Evolutionary conservation across 2,797 vertebrate genomes (phyloP).

Genomic region (Cryptoblepharus egeriae): DNA sequence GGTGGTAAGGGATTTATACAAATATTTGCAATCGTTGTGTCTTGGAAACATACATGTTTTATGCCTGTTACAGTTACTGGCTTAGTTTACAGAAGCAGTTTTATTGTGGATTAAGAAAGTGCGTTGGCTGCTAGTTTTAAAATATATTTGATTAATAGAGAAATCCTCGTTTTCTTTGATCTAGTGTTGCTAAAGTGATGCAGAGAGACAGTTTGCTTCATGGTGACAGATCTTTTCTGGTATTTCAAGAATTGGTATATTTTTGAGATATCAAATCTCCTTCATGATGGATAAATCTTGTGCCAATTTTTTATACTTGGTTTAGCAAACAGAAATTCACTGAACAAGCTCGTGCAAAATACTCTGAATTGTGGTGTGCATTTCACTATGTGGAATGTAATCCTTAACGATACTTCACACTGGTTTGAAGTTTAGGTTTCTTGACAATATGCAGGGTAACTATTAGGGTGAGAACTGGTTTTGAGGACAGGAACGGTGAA

Average conservation of each 20-base stretch:
- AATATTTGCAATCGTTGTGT: conserved; percentile 51
- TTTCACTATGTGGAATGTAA: conserved; percentile 35
- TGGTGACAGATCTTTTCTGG: conserved; percentile 8
- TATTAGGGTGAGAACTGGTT: background rate
- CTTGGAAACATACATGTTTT: conserved; percentile 49
- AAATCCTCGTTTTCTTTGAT: conserved; percentile 63
- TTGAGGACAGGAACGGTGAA: background rate
- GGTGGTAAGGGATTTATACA: conserved; percentile 39
- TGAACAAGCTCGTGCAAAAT: conserved; percentile 18
- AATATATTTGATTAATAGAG: conserved; percentile 62
- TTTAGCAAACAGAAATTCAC: conserved; percentile 44
- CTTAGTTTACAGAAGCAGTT: conserved; percentile 66
- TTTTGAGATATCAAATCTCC: conserved; percentile 40
- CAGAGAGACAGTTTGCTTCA: conserved; percentile 37
- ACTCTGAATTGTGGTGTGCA: conserved; percentile 31
- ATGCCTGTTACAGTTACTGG: conserved; percentile 49
- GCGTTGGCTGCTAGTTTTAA: conserved; percentile 61
- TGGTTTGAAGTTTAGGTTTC: conserved; percentile 40
- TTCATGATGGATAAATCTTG: conserved; percentile 50
- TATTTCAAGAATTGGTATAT: background rate
- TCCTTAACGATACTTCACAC: conserved; percentile 44
- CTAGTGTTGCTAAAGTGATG: conserved; percentile 58
- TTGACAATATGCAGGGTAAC: conserved; percentile 15
- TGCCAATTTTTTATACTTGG: conserved; percentile 42
- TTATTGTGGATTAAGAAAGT: conserved; percentile 61